Base-by-base conservation (phyloP, 2,888 invertebrate genomes). In the Heterodera filipjevi region DNA sequence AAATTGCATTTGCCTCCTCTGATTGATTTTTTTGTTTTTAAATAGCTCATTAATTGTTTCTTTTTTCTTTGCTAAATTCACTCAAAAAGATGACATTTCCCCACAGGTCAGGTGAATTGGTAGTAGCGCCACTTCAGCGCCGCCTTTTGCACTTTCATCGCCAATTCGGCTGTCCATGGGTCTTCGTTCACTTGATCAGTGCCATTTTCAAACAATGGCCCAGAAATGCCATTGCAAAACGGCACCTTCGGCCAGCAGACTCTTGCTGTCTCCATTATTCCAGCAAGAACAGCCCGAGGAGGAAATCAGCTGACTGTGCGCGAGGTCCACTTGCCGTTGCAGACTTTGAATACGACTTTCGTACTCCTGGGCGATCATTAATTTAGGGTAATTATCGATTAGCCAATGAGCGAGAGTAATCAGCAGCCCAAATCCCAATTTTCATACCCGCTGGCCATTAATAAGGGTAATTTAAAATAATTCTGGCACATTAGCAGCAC, bases 21-120 rank as follows among this genome's bases (percentile, higher is more conserved):
- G 22, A 99, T 93, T 92, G 3, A 59, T 22, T 98, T 98, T 89
- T 39, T 2, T 49, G 22, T 32, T 59, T 33, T 33, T 99, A 96
- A 46, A 97, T 97, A 30, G 30, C 10, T 27, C 66, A 33, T 27
- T n/a, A 19, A 22, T 30, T 14, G 12, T 0, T 22, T 16, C 5
- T 78, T 74, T n/a, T 22, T 12, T 22, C 19, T 16, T 53, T 19
- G 5, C 14, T 19, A 49, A 59, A 59, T 22, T 39, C 16, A 75
- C 75, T 99, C 81, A 99, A 93, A 92, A 98, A 99, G 89, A 99
- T 96, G 46, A 97, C 98, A 92, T 98, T 99, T 82, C 98, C 99
- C 99, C 99, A 99, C 59, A 99, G 92, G 91, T 98, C 98, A 98
- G 27, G 99, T 99, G 91, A 99, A 99, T 92, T 99, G 99, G 91